Evolutionary conservation across 2,113 vertebrate species (phyloP).

Genomic region (Brachyhypopomus occidentalis): DNA sequence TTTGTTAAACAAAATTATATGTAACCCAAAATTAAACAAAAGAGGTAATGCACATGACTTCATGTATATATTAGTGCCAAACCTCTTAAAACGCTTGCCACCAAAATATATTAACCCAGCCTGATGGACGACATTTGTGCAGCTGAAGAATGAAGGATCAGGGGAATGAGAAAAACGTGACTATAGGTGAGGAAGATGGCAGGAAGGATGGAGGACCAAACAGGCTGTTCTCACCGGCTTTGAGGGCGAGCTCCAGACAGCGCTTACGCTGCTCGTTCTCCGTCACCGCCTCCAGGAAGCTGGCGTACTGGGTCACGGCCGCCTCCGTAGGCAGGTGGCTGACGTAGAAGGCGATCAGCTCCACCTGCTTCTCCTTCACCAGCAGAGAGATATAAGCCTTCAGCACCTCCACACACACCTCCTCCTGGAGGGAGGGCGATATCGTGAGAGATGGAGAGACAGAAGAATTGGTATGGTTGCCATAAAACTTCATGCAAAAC

Average conservation of each 20-base stretch:
- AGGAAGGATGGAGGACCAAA: not conserved
- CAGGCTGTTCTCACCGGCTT: constrained; percentile 77
- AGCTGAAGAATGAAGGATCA: not conserved
- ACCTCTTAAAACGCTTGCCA: too few species aligned
- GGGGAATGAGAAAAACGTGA: not conserved
- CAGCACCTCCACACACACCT: constrained; percentile 82
- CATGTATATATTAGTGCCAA: too few species aligned
- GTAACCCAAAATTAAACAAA: too few species aligned
- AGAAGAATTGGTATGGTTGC: not conserved
- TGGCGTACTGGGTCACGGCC: constrained; percentile 84
- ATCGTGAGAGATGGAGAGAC: not conserved
- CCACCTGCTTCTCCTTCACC: constrained; percentile 82
- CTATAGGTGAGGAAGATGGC: not conserved
- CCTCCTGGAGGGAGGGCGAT: constrained; percentile 72
- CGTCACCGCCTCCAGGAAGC: constrained; percentile 87
- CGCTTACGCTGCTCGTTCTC: constrained; percentile 84
- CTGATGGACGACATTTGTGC: not conserved
- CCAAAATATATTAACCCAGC: too few species aligned
- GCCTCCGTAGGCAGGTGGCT: constrained; percentile 86
- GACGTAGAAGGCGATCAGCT: constrained; percentile 91
- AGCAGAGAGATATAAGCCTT: constrained; percentile 83
- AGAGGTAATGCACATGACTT: not conserved
- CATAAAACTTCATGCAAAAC: too few species aligned
- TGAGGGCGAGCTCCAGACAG: constrained; percentile 87
- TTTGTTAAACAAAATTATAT: too few species aligned